phyloP scores from a whole-genome alignment of 2,888 invertebrate species.

The Drosophila mayaguana region DNA sequence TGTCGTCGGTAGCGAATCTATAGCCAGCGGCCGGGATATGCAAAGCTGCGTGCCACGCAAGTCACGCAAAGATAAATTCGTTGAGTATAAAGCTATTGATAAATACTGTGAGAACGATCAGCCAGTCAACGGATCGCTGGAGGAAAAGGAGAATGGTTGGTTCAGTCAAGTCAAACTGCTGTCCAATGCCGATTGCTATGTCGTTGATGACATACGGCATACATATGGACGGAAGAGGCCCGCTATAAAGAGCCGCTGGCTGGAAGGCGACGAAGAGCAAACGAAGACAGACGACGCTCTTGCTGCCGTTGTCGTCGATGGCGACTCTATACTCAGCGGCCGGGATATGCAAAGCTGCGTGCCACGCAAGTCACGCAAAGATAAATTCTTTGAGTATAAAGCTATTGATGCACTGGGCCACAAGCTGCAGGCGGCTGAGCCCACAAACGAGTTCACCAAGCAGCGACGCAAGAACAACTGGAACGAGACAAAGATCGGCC shows the following conservation, averaged over 20 bases:
- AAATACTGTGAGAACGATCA: conserved; percentile 50
- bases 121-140: background rate
- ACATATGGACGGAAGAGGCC: no score
- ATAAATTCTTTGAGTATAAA: conserved; percentile 70
- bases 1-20: no score
- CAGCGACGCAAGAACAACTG: conserved; percentile 72
- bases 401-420: conserved; percentile 31
- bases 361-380: conserved; percentile 45
- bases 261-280: conserved; percentile 17
- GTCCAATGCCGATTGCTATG: conserved; percentile 64
- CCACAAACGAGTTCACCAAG: conserved; percentile 73
- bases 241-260: conserved; percentile 57
- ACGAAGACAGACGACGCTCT: background rate
- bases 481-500: conserved; percentile 74
- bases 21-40: no score
- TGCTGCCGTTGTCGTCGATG: conserved; percentile 54
- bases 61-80: no score
- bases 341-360: conserved; percentile 69
- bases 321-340: conserved; percentile 56
- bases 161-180: conserved; percentile 62
- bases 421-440: conserved; percentile 52
- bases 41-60: no score
- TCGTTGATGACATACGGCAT: conserved; percentile 69
- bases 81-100: no score
- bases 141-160: background rate